Evolutionary conservation across 2,888 invertebrate genomes (phyloP).

Genomic region (Leptinotarsa tumamoca): DNA sequence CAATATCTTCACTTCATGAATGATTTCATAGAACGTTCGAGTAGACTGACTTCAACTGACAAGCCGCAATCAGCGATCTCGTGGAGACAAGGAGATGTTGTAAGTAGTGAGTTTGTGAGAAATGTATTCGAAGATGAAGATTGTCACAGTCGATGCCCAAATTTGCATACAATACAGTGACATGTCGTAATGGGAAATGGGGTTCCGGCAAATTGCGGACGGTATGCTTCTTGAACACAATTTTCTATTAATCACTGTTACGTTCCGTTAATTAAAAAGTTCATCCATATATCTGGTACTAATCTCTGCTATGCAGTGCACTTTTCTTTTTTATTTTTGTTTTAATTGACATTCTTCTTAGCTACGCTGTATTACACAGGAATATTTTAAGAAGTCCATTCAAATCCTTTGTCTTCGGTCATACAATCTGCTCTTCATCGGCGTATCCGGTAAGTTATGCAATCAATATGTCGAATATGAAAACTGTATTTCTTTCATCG

Average conservation of each 20-base stretch:
- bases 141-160: conserved; percentile 66
- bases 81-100: conserved; percentile 38
- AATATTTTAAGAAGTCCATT: conserved; percentile 30
- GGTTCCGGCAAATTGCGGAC: conserved; percentile 62
- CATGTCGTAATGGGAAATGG: conserved; percentile 67
- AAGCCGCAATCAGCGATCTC: conserved; percentile 29
- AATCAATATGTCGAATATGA: too few relatives aligned
- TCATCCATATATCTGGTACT: conserved; percentile 61
- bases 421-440: conserved; percentile 23
- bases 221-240: conserved; percentile 65
- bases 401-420: conserved; percentile 23
- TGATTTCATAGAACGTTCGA: conserved; percentile 16
- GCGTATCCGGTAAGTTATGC: not conserved
- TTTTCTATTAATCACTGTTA: conserved; percentile 66
- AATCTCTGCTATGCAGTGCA: conserved; percentile 55
- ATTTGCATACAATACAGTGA: conserved; percentile 68
- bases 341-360: conserved; percentile 51
- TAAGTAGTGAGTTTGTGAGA: conserved; percentile 47
- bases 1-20: conserved; percentile 17
- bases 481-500: too few relatives aligned
- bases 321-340: conserved; percentile 52
- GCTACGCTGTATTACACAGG: conserved; percentile 38
- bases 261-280: conserved; percentile 68
- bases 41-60: conserved; percentile 16
- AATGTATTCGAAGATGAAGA: conserved; percentile 59